These are phyloP conservation scores for Craniophora ligustri DNA, from an alignment of 2,888 invertebrate species.

Conservation along the genomic window DNA sequence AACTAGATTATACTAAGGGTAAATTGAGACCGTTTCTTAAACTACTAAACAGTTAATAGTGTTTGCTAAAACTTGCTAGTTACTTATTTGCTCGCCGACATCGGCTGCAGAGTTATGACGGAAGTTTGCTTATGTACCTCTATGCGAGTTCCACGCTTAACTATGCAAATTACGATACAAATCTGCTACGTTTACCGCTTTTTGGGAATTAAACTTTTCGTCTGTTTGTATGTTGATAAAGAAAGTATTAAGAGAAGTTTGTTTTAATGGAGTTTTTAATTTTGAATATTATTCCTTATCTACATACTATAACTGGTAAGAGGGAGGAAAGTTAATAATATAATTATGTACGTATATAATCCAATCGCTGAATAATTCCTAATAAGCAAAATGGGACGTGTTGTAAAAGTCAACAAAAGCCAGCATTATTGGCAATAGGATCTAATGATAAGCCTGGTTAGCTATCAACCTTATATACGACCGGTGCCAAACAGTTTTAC, in stretches of 20 bases:
- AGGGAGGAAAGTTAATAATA: too few relatives aligned
- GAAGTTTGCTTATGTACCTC: conserved; percentile 69
- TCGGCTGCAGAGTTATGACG: conserved; percentile 76
- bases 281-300: too few relatives aligned
- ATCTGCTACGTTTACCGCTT: conserved; percentile 64
- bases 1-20: conserved; percentile 81
- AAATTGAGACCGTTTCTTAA: conserved; percentile 82
- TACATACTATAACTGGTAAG: background rate
- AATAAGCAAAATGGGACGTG: too few relatives aligned
- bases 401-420: too few relatives aligned
- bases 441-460: too few relatives aligned
- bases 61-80: conserved; percentile 79
- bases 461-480: too few relatives aligned
- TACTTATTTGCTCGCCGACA: conserved; percentile 79
- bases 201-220: conserved; percentile 45
- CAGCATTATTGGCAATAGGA: too few relatives aligned
- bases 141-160: conserved; percentile 66
- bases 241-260: conserved; percentile 31
- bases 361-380: too few relatives aligned
- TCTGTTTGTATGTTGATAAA: conserved; percentile 47
- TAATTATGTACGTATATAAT: too few relatives aligned
- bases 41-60: conserved; percentile 83
- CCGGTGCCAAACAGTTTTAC: too few relatives aligned
- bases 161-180: conserved; percentile 78
- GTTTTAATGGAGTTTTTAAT: conserved; percentile 22